These are phyloP conservation scores for Ophiodon elongatus DNA, from an alignment of 2,113 vertebrate genomes.

Conservation along the genomic window DNA sequence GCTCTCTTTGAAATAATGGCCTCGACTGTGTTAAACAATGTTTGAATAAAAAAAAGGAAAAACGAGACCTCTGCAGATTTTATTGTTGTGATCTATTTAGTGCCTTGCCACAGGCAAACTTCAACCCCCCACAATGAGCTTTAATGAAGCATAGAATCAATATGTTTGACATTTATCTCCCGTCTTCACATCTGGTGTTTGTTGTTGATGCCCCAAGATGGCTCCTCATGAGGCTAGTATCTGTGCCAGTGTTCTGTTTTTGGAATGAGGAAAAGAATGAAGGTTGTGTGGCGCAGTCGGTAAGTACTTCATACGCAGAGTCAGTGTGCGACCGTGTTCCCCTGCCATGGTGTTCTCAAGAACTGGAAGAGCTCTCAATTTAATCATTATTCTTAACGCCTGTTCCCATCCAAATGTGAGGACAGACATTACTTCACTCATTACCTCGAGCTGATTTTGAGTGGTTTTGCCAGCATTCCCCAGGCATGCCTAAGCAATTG, in stretches of 20 bases:
- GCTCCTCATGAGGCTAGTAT: slow-evolving; percentile 65
- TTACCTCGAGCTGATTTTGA: slow-evolving; percentile 46
- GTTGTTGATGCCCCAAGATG: slow-evolving; percentile 74
- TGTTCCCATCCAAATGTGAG: slow-evolving; percentile 45
- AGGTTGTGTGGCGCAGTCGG: slow-evolving; percentile 46
- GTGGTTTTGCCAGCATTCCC: slow-evolving; percentile 57
- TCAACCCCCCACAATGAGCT: slow-evolving; percentile 55
- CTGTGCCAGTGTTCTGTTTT: slow-evolving; percentile 66
- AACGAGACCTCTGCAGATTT: slow-evolving; percentile 47
- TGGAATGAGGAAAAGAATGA: slow-evolving; percentile 65
- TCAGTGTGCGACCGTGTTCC: slow-evolving; percentile 46
- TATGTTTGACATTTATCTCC: slow-evolving; percentile 77
- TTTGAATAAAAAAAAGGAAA: slow-evolving; percentile 55
- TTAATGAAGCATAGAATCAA: slow-evolving; percentile 73
- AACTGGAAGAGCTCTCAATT: slow-evolving; percentile 37
- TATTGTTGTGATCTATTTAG: slow-evolving; percentile 50
- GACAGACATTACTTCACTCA: slow-evolving; percentile 30
- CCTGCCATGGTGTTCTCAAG: slow-evolving; percentile 39
- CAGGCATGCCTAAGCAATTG: slow-evolving; percentile 50
- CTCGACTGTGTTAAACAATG: slow-evolving; percentile 58
- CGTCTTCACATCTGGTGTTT: slow-evolving; percentile 78
- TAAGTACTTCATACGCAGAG: slow-evolving; percentile 51
- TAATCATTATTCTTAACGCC: slow-evolving; percentile 49
- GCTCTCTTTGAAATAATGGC: slow-evolving; percentile 45
- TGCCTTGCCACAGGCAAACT: slow-evolving; percentile 58